Conservation (phyloP, 1,140 invertebrate genomes). For the Drosophila pruinosa region DNA sequence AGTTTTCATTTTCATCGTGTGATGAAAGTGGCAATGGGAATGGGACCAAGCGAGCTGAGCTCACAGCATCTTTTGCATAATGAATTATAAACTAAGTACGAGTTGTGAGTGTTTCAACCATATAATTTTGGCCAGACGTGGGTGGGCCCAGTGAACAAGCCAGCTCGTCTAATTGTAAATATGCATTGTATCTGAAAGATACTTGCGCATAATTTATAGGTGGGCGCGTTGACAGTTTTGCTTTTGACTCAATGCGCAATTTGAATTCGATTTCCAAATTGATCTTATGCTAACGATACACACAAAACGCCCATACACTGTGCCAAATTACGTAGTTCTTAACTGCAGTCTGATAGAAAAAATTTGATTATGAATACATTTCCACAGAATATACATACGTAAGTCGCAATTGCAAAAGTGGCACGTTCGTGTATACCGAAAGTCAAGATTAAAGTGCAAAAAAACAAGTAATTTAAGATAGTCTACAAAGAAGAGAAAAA, state of each 20-base stretch:
- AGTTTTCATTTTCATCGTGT: conserved; percentile 32
- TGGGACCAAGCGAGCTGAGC: conserved; percentile 24
- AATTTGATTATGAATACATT: background rate
- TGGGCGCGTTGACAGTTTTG: conserved; percentile 54
- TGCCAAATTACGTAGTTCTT: background rate
- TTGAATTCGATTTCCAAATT: conserved; percentile 33
- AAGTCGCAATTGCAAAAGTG: conserved; percentile 1
- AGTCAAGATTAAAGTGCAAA: conserved; percentile 26
- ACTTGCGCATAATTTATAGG: conserved; percentile 48
- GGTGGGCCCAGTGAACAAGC: conserved; percentile 11
- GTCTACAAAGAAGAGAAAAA: background rate
- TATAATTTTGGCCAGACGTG: conserved; percentile 59
- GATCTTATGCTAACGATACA: conserved; percentile 45
- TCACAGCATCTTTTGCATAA: conserved; percentile 72
- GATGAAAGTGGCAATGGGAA: conserved; percentile 42
- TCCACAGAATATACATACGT: background rate
- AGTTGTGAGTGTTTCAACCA: conserved; percentile 16
- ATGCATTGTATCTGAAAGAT: conserved; percentile 52
- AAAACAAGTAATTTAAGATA: background rate
- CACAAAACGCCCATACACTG: background rate
- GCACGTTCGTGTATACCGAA: conserved; percentile 17
- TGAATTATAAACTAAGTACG: conserved; percentile 2
- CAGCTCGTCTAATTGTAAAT: conserved; percentile 43
- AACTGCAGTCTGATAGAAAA: background rate
- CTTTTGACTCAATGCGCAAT: conserved; percentile 33